These are phyloP conservation scores for Lepidotrigona ventralis DNA, from an alignment of 1,140 invertebrate genomes.

Conservation along the genomic window DNA sequence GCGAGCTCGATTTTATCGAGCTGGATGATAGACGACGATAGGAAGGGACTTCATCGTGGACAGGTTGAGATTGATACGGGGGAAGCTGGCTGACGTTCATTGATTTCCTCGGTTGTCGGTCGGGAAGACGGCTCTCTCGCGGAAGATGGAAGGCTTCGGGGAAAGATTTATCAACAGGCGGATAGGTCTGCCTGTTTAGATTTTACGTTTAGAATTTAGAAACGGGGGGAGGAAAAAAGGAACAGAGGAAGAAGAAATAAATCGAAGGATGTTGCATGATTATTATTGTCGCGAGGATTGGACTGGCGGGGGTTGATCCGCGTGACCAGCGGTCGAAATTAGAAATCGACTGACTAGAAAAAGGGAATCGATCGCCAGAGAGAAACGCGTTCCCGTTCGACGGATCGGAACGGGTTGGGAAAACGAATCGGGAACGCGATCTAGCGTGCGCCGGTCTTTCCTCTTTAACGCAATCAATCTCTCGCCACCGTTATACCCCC, in stretches of 20 bases:
- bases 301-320: background rate
- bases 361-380: background rate
- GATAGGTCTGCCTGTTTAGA: background rate
- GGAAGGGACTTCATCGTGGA: background rate
- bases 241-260: too few relatives aligned
- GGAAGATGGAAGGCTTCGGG: background rate
- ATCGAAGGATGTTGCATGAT: background rate
- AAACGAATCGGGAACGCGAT: background rate
- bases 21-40: background rate
- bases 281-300: background rate
- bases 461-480: conserved; percentile 51
- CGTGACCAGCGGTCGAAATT: background rate
- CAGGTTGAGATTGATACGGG: background rate
- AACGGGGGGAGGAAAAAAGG: too few relatives aligned
- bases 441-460: conserved; percentile 24
- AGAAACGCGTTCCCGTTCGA: background rate
- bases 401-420: conserved; percentile 14
- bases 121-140: background rate
- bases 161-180: background rate
- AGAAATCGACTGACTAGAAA: conserved; percentile 13
- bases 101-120: background rate
- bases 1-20: conserved; percentile 3
- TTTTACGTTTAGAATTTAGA: background rate
- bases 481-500: conserved; percentile 4
- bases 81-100: conserved; percentile 7